Base-by-base conservation (phyloP, 2,888 invertebrate species). In the Eurytoma californica region DNA sequence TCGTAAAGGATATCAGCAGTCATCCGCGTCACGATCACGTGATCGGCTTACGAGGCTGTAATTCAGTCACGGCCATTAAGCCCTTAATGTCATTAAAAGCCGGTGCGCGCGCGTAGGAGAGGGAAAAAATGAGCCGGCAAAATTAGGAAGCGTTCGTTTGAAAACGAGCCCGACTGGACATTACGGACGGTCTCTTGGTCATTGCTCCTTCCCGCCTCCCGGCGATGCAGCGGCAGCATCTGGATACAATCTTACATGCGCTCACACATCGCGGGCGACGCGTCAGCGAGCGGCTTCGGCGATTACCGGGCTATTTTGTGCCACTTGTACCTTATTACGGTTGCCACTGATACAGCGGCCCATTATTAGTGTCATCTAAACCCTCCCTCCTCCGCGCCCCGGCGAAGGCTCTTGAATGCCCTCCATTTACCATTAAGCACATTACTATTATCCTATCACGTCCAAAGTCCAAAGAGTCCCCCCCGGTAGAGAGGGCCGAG, bases 401-500 rank as follows among this genome's bases (percentile, higher is more conserved):
- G 47, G 30, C 20, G 30, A 16, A 16, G 16, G 61, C 49, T 66
- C 75, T 68, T 90, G 87, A 90, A 90, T 90, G 87, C 75, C 87
- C 88, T 87, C 89, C 89, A 89, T 88, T 90, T 88, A 89, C 89
- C 89, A 90, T 90, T 89, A 90, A 89, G 90, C 88, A 89, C 88
- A 90, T 90, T 90, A 90, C 90, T 87, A 90, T 90, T 90, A 90
- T 90, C 90, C 90, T 90, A 90, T 90, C 89, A 89, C 84, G 86
- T 85, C 83, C 63, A 57, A 70, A 69, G 74, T 66, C 73, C 61
- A 69, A 72, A 73, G 72, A 73, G 70, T 39, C 39, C 39, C 39
- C 39, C 9, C 39, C 9, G 39, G 39, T 9, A 1, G 39, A 39
- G 39, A 39, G 39, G 51, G 20, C 77, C 20, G 18, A 24, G 83